Conservation (phyloP, 1,140 invertebrate species). For the Helicoverpa zea region DNA sequence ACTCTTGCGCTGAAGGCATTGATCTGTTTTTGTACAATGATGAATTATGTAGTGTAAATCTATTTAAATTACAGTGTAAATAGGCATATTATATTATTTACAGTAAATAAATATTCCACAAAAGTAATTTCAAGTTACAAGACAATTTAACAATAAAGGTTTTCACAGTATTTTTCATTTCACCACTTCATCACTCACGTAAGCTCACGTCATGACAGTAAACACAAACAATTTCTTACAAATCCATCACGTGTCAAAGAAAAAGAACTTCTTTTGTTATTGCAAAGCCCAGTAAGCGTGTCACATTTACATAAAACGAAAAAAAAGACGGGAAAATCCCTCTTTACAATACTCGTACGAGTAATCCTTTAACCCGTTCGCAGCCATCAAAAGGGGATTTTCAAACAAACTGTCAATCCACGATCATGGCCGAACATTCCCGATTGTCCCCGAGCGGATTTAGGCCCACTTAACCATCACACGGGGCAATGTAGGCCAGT, state of each 20-base stretch:
- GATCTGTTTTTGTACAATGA: no score
- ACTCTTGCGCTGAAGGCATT: no score
- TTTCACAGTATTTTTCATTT: no score
- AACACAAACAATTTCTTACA: not conserved
- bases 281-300: not conserved
- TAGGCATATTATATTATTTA: no score
- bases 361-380: constrained; percentile 11
- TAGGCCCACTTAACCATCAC: constrained; percentile 25
- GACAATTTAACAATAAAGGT: no score
- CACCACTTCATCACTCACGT: no score
- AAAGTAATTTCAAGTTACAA: no score
- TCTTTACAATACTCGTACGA: not conserved
- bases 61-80: no score
- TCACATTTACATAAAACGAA: not conserved
- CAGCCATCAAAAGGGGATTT: constrained; percentile 12
- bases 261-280: not conserved
- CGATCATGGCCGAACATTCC: constrained; percentile 2
- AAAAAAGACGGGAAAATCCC: not conserved
- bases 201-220: no score
- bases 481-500: constrained; percentile 9
- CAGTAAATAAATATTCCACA: no score
- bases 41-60: no score
- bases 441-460: constrained; percentile 22
- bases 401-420: constrained; percentile 21
- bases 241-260: not conserved